Evolutionary conservation across 2,888 invertebrate genomes (phyloP).

Genomic region (Aphrophora alni): DNA sequence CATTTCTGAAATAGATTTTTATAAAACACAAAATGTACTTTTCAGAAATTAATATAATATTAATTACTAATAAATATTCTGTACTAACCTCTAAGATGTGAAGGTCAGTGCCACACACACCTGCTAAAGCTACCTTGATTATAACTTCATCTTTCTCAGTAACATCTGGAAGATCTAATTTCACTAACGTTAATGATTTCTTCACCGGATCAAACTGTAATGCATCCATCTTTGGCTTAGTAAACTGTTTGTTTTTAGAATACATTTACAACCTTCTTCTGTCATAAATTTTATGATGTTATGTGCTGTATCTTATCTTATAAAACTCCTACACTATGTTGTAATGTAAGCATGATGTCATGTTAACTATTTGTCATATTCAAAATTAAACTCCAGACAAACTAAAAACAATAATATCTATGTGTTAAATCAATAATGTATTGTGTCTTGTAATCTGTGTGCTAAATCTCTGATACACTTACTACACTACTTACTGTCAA

Average conservation of each 20-base stretch:
- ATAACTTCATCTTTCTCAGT: slow-evolving; percentile 65
- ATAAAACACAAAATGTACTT: no score
- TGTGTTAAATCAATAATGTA: background rate
- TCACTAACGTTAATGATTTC: slow-evolving; percentile 29
- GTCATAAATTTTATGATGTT: background rate
- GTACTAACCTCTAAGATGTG: slow-evolving; percentile 70
- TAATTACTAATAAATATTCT: no score
- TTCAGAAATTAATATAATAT: no score
- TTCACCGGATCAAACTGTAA: slow-evolving; percentile 43
- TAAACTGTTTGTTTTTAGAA: background rate
- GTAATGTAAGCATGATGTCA: background rate
- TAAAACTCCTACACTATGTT: background rate
- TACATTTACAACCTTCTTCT: background rate
- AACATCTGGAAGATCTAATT: slow-evolving; percentile 57
- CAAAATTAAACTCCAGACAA: background rate
- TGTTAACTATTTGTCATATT: background rate
- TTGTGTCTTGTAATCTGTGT: background rate
- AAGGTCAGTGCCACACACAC: slow-evolving; percentile 76
- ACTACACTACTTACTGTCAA: no score
- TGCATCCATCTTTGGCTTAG: slow-evolving; percentile 46
- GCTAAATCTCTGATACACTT: background rate
- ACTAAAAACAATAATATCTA: background rate
- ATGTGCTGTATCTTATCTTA: background rate
- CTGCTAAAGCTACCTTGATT: slow-evolving; percentile 70
- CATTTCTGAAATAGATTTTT: no score